Evolutionary conservation across 2,113 vertebrate species (phyloP).

Genomic region (Holacanthus passer): DNA sequence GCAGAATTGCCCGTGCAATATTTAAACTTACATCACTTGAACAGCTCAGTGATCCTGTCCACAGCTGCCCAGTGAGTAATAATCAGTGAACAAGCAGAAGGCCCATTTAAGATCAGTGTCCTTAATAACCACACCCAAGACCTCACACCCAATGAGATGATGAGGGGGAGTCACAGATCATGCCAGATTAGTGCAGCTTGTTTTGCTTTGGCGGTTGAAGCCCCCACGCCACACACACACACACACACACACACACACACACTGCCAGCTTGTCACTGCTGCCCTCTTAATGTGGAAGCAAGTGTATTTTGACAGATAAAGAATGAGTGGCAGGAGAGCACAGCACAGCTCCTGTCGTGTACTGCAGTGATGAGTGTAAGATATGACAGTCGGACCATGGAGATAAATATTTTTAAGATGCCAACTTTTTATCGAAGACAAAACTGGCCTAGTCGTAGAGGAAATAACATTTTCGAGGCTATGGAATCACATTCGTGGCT

Average conservation of each 20-base stretch:
- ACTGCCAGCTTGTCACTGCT: constrained; percentile 61
- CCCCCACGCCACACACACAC: constrained; percentile 19
- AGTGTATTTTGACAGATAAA: constrained; percentile 72
- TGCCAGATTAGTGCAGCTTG: constrained; percentile 78
- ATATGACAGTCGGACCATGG: constrained; percentile 41
- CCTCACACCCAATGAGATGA: constrained; percentile 78
- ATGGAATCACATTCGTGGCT: constrained; percentile 11
- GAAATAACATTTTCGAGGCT: neutral
- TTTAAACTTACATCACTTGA: constrained; percentile 39
- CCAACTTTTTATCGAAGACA: neutral
- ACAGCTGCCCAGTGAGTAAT: constrained; percentile 71
- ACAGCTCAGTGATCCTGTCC: constrained; percentile 50
- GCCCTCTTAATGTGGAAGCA: constrained; percentile 67
- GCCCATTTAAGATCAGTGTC: constrained; percentile 83
- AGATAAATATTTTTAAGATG: constrained; percentile 38
- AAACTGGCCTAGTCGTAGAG: neutral
- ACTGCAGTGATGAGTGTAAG: constrained; percentile 26
- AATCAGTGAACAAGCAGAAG: constrained; percentile 80
- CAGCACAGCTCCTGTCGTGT: constrained; percentile 29
- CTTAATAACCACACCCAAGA: constrained; percentile 82
- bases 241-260: constrained; percentile 24
- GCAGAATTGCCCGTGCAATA: neutral
- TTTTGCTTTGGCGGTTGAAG: constrained; percentile 71
- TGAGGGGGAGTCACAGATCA: constrained; percentile 75
- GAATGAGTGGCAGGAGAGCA: constrained; percentile 64